Percentiles rank a stretch among this genome's conserved stretches.
Evolutionary conservation across 1,140 invertebrate species (phyloP).

Genomic region (Calliphora vicina): DNA sequence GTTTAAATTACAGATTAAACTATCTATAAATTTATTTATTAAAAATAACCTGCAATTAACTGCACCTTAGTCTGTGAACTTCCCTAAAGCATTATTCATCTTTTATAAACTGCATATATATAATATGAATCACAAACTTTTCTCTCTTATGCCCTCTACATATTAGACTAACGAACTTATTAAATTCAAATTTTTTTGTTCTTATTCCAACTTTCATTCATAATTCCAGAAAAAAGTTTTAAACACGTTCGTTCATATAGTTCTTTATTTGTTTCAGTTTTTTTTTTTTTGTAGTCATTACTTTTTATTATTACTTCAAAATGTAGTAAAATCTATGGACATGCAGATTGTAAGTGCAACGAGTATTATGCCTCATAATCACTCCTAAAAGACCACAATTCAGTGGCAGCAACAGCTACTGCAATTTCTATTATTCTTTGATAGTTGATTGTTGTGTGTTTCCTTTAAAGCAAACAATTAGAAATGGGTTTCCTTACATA

Average conservation of each 20-base stretch:
- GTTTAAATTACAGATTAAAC: too few species aligned
- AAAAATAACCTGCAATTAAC: too few species aligned
- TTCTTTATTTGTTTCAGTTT: neutral
- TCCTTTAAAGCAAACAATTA: neutral
- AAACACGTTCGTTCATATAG: neutral
- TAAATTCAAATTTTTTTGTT: neutral
- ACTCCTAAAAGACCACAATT: neutral
- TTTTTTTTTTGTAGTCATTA: neutral
- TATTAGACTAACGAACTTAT: neutral
- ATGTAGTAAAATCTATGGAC: constrained; percentile 3
- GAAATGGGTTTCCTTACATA: neutral
- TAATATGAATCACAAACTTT: neutral
- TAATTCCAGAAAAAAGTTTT: neutral
- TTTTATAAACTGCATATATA: too few species aligned
- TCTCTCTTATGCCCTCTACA: neutral
- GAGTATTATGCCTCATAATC: neutral
- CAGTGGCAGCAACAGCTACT: neutral
- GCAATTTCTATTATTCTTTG: neutral
- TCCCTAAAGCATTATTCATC: too few species aligned
- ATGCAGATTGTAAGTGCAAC: neutral
- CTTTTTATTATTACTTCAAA: neutral
- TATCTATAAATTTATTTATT: too few species aligned
- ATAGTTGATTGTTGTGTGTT: neutral
- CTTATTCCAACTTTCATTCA: neutral
- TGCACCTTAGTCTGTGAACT: too few species aligned